Percentiles rank a stretch among this genome's conserved stretches.
Conservation (phyloP, 2,888 invertebrate genomes). For the Chromoteleia sp. region DNA sequence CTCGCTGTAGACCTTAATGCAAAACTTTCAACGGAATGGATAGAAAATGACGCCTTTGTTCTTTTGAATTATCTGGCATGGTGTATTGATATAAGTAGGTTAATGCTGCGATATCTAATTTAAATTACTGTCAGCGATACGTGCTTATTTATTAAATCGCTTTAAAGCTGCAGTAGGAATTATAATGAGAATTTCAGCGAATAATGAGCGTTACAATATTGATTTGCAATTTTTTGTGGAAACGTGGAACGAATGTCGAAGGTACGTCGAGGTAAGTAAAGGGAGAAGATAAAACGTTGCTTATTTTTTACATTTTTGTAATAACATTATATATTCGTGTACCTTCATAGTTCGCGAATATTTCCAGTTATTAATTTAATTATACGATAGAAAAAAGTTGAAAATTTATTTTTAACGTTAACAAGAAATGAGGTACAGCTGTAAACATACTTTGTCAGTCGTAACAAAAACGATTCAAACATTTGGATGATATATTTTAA, state of each 20-base stretch:
- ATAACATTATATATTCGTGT: too few species aligned
- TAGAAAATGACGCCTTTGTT: conserved; percentile 45
- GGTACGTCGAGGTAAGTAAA: not conserved
- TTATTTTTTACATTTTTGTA: too few species aligned
- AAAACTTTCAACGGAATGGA: conserved; percentile 17
- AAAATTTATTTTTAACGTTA: too few species aligned
- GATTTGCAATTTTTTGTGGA: conserved; percentile 3
- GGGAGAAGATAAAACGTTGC: not conserved
- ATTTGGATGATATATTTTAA: too few species aligned
- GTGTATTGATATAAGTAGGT: conserved; percentile 40
- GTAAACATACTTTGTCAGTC: too few species aligned
- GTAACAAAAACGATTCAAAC: too few species aligned
- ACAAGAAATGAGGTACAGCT: too few species aligned
- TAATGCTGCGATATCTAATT: conserved; percentile 58
- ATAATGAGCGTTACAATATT: conserved; percentile 35
- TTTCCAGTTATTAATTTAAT: too few species aligned
- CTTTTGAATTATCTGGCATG: conserved; percentile 15
- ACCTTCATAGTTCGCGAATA: too few species aligned
- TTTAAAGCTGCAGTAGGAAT: conserved; percentile 21
- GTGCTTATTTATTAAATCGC: conserved; percentile 50
- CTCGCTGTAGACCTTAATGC: conserved; percentile 4
- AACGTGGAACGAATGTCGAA: not conserved
- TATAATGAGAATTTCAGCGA: conserved; percentile 25
- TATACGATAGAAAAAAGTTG: too few species aligned
- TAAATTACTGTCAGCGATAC: conserved; percentile 49